Percentiles rank a stretch among this genome's conserved stretches.
These are phyloP conservation scores for Siderastrea siderea DNA, from an alignment of 92 coral and sea anemone species.

Conservation along the genomic window DNA sequence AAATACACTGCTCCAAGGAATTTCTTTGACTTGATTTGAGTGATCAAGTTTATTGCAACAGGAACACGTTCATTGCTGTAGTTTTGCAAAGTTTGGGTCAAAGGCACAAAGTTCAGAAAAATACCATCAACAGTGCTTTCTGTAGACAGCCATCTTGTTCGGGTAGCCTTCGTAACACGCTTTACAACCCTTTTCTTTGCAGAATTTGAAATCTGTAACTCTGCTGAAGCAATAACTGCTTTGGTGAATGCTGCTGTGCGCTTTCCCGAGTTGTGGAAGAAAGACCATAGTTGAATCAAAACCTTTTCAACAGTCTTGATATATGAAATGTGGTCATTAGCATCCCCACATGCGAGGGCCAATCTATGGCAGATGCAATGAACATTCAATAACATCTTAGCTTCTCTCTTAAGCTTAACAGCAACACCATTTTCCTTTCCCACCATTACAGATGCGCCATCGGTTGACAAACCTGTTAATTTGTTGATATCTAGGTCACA, in stretches of 20 bases:
- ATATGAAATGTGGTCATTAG: slow-evolving; percentile 62
- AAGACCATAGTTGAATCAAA: slow-evolving; percentile 66
- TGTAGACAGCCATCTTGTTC: slow-evolving; percentile 76
- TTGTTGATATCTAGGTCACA: slow-evolving; percentile 29
- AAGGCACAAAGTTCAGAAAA: slow-evolving; percentile 74
- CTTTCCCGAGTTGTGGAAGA: slow-evolving; percentile 67
- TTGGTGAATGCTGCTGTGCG: slow-evolving; percentile 63
- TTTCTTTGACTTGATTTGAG: slow-evolving; percentile 63
- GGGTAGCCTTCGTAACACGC: slow-evolving; percentile 66
- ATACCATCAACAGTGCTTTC: slow-evolving; percentile 73
- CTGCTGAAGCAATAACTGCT: slow-evolving; percentile 43
- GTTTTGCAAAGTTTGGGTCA: slow-evolving; percentile 62
- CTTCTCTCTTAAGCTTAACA: slow-evolving; percentile 34
- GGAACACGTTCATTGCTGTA: slow-evolving; percentile 66
- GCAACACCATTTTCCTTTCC: slow-evolving; percentile 37
- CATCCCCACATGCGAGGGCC: slow-evolving; percentile 70
- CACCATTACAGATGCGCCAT: slow-evolving; percentile 28
- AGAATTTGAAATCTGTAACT: slow-evolving; percentile 37
- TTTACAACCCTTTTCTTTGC: slow-evolving; percentile 61
- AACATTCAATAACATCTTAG: slow-evolving; percentile 23
- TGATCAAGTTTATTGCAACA: slow-evolving; percentile 68
- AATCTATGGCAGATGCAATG: slow-evolving; percentile 13
- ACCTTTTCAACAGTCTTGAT: slow-evolving; percentile 60
- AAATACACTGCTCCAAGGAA: slow-evolving; percentile 73
- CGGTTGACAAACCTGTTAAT: slow-evolving; percentile 19